Evolutionary conservation across 2,113 vertebrate genomes (phyloP).

Genomic region (Climacteris rufus): DNA sequence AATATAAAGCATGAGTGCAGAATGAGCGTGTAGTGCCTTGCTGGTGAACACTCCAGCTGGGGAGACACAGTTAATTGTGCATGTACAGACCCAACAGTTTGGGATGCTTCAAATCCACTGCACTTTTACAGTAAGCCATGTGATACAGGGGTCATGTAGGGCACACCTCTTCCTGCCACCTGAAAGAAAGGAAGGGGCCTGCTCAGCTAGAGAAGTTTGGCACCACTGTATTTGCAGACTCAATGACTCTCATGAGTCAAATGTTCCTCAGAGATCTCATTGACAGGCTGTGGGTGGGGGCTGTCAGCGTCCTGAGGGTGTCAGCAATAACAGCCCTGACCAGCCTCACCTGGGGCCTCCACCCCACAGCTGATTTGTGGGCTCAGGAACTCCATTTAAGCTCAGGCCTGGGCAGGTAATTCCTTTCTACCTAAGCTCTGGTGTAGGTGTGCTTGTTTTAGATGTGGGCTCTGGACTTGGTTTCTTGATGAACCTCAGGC

Average conservation of each 20-base stretch:
- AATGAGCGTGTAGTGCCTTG: neutral
- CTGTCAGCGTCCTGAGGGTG: neutral
- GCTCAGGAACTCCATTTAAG: neutral
- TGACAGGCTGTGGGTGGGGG: fast-evolving
- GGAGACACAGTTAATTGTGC: neutral
- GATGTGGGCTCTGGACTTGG: fast-evolving
- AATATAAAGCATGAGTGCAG: neutral
- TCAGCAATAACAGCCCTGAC: neutral
- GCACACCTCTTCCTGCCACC: neutral
- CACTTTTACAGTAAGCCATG: neutral
- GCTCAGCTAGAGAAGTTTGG: neutral
- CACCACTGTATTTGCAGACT: neutral
- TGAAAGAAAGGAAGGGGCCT: neutral
- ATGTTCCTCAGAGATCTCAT: neutral
- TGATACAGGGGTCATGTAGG: neutral
- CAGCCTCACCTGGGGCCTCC: neutral
- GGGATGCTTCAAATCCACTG: neutral
- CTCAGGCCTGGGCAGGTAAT: fast-evolving
- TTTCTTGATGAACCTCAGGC: fast-evolving
- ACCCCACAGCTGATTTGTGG: neutral
- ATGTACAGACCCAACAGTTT: neutral
- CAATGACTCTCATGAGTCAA: neutral
- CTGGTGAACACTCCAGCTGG: neutral
- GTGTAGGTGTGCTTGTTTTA: fast-evolving
- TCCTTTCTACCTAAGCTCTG: fast-evolving